Conservation (phyloP, 1,140 invertebrate species). For the Mylabris phalerata region DNA sequence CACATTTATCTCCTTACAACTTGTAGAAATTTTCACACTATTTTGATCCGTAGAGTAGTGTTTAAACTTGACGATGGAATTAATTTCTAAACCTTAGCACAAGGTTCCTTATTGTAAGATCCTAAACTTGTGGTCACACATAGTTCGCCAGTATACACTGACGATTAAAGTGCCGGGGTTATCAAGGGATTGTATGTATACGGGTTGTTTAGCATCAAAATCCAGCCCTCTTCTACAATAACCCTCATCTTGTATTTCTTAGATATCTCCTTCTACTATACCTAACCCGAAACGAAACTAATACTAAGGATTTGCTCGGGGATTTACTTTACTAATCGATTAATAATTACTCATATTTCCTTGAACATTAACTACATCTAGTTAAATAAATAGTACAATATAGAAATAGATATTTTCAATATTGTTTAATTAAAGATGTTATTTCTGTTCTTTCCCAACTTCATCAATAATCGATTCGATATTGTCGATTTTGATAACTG, state of each 20-base stretch:
- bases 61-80: slow-evolving; percentile 6
- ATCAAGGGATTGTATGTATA: no score
- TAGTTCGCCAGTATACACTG: background rate
- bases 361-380: no score
- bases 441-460: no score
- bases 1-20: no score
- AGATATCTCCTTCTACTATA: no score
- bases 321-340: slow-evolving; percentile 11
- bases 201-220: slow-evolving; percentile 1
- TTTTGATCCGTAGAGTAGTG: background rate
- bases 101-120: slow-evolving; percentile 3
- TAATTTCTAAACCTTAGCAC: slow-evolving; percentile 3
- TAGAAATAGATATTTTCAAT: no score
- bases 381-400: no score
- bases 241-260: no score
- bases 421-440: no score
- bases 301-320: slow-evolving; percentile 5
- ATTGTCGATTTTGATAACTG: no score
- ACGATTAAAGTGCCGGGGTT: slow-evolving; percentile 7
- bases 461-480: no score
- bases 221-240: background rate
- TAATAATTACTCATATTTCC: slow-evolving; percentile 11
- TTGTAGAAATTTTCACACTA: slow-evolving; percentile 15
- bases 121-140: slow-evolving; percentile 10
- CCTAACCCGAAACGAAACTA: slow-evolving; percentile 7